Base-by-base conservation (phyloP, 1,140 invertebrate genomes). In the Drosophila punjabiensis region DNA sequence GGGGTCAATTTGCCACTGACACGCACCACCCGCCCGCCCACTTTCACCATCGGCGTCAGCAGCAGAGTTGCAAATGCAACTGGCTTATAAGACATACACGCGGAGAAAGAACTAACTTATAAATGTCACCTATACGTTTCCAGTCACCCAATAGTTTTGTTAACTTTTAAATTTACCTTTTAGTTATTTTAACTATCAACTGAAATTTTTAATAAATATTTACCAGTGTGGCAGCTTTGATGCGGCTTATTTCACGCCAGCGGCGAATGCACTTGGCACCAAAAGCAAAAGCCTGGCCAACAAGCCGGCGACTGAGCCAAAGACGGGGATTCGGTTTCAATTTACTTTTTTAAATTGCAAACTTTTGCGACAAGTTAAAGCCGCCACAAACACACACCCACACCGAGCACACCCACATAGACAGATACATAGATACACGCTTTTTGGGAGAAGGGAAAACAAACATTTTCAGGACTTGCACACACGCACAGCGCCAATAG, bases 1-100 rank as follows among this genome's bases (percentile, higher is more conserved):
- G 78, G 77, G 88, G 79, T 91, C 89, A 92, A 92, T 91, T 91
- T 91, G 84, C 70, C 62, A 81, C 73, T 88, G 88, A 83, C 78
- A 74, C 66, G 78, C 63, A 56, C 77, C 56, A 28, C 32, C 70
- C 47, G 30, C 32, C 32, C 33, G 16, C 28, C 64, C 11, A 41
- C 33, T 28, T 32, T 28, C n/a, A 33, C 37, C 37, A 66, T 11
- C 13, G 16, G 32, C 43, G 18, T 53, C 47, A 37, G 8, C 28
- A 52, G 33, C 63, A 14, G 30, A 75, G 59, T 37, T 69, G 75
- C 52, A 71, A 70, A 63, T 74, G 60, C 58, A 65, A 50, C 76
- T 69, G 78, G 66, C 53, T 61, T 63, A 76, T 80, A 75, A 83
- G 76, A 70, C 71, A 67, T 79, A 28, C 48, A 68, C 50, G 16